phyloP scores from a whole-genome alignment of 2,888 invertebrate genomes.

The Drosophila fulvimacula region DNA sequence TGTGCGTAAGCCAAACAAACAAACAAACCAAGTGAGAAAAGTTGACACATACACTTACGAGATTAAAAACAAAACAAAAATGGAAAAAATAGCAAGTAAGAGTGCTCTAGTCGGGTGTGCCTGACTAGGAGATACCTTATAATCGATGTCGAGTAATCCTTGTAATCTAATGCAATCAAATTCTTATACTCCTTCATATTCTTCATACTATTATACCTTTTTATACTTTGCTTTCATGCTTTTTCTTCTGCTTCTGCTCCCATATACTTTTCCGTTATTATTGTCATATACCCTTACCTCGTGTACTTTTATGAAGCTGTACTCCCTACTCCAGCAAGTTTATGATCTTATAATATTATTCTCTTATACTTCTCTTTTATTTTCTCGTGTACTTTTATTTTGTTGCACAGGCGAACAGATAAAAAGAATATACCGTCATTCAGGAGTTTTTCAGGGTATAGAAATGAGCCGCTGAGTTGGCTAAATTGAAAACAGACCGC shows the following conservation, averaged over 20 bases:
- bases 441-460: background rate
- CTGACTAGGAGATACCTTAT: background rate
- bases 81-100: background rate
- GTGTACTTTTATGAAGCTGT: background rate
- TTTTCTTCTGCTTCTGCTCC: too few species aligned
- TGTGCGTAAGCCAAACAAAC: constrained; percentile 63
- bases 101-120: background rate
- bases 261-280: background rate
- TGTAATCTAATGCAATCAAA: background rate
- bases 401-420: background rate
- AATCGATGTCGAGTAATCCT: background rate
- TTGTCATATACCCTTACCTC: background rate
- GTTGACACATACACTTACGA: constrained; percentile 79
- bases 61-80: constrained; percentile 60
- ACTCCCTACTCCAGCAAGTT: too few species aligned
- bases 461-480: constrained; percentile 47
- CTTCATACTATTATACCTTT: too few species aligned
- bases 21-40: constrained; percentile 59
- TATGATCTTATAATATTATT: background rate
- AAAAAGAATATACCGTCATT: background rate
- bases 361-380: background rate
- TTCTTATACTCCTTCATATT: background rate
- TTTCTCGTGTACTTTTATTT: background rate
- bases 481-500: constrained; percentile 56
- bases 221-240: too few species aligned